A percentile compares a stretch with the other conserved stretches of the same genome.
These are phyloP conservation scores for Riptortus pedestris DNA, from an alignment of 1,140 invertebrate genomes.

Conservation along the genomic window DNA sequence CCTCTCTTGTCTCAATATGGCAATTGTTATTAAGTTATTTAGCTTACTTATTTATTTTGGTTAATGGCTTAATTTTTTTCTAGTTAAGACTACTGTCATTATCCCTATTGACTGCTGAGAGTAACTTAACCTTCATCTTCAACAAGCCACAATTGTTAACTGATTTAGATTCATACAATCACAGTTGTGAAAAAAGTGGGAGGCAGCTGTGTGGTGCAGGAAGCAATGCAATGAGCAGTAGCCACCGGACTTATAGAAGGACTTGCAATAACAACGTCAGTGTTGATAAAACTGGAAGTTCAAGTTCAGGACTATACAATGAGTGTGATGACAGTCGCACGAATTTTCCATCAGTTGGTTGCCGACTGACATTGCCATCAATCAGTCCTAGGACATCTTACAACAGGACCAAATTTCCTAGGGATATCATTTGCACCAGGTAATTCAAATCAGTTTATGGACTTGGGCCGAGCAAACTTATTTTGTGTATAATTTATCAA, in stretches of 20 bases:
- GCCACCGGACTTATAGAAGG: slow-evolving; percentile 28
- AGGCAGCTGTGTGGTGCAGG: background rate
- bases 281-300: slow-evolving; percentile 22
- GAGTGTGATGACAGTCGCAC: slow-evolving; percentile 21
- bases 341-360: slow-evolving; percentile 14
- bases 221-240: slow-evolving; percentile 30
- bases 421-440: slow-evolving; percentile 27
- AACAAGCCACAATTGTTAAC: background rate
- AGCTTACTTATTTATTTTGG: background rate
- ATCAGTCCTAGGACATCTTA: slow-evolving; percentile 26
- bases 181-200: background rate
- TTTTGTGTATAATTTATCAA: background rate
- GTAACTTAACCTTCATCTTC: background rate
- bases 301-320: slow-evolving; percentile 6
- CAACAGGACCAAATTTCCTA: slow-evolving; percentile 25
- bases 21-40: too few relatives aligned
- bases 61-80: too few relatives aligned
- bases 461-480: background rate
- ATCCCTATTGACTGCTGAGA: background rate
- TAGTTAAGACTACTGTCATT: too few relatives aligned
- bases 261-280: slow-evolving; percentile 29
- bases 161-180: background rate
- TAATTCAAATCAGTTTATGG: too few relatives aligned
- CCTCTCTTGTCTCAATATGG: too few relatives aligned
- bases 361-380: slow-evolving; percentile 27